phyloP scores from a whole-genome alignment of 2,113 vertebrate species.

The Pandion haliaetus region DNA sequence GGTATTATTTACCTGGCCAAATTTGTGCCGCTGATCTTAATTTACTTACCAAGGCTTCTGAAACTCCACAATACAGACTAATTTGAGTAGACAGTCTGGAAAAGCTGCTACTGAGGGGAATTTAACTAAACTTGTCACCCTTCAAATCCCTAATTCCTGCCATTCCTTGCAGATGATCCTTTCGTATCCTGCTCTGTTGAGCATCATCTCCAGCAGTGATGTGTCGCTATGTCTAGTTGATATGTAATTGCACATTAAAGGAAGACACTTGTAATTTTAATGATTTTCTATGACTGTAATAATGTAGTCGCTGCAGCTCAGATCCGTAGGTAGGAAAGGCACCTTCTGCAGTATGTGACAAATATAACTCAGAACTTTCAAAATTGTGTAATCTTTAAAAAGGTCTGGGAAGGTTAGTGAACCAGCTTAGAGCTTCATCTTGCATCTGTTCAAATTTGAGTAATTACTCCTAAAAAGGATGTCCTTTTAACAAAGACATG shows the following conservation, averaged over 20 bases:
- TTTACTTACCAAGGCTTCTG: background rate
- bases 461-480: background rate
- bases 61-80: background rate
- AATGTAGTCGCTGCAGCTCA: background rate
- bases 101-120: background rate
- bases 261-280: background rate
- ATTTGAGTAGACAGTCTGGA: background rate
- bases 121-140: background rate
- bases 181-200: background rate
- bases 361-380: background rate
- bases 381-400: background rate
- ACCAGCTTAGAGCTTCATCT: conserved; percentile 1
- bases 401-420: background rate
- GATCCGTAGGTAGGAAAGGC: background rate
- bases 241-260: background rate
- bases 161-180: background rate
- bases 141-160: background rate
- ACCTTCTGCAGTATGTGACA: background rate
- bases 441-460: background rate
- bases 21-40: background rate
- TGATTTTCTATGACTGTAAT: background rate
- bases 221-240: background rate
- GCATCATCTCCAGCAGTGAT: background rate
- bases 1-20: background rate
- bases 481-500: background rate